A percentile compares a stretch with the other conserved stretches of the same genome.
Evolutionary conservation across 2,113 vertebrate genomes (phyloP).

Genomic region (Serilophus lunatus): DNA sequence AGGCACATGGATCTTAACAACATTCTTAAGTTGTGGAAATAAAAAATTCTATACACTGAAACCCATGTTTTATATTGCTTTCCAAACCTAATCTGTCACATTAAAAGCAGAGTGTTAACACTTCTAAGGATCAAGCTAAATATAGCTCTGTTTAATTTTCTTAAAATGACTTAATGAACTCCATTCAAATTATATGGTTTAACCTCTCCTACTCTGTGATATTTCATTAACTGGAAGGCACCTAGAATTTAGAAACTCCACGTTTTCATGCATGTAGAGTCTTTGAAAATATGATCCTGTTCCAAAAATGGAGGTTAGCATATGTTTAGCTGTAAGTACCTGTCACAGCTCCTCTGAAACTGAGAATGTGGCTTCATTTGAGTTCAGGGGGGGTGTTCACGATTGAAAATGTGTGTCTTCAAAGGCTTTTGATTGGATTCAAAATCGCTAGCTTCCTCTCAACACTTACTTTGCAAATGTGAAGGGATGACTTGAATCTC

Average conservation of each 20-base stretch:
- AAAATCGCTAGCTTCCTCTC: not conserved
- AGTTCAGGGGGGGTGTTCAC: not conserved
- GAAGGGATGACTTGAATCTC: not conserved
- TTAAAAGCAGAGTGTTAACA: conserved; percentile 27
- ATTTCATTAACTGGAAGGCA: not conserved
- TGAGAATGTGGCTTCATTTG: not conserved
- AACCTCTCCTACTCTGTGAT: not conserved
- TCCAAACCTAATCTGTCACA: conserved; percentile 10
- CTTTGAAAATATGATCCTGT: not conserved
- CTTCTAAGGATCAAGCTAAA: not conserved
- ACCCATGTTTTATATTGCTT: not conserved
- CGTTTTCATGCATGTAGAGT: not conserved
- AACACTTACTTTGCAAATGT: not conserved
- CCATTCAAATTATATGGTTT: not conserved
- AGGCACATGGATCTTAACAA: conserved; percentile 1
- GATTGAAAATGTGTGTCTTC: not conserved
- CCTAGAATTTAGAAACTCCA: not conserved
- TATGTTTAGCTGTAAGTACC: not conserved
- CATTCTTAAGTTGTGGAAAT: not conserved
- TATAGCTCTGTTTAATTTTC: not conserved
- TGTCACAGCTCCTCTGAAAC: not conserved
- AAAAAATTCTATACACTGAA: not conserved
- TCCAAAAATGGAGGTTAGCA: not conserved
- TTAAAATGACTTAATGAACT: not conserved
- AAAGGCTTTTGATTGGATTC: not conserved